Conservation (phyloP, 2,113 vertebrate genomes). For the Acrocephalus kingi region DNA sequence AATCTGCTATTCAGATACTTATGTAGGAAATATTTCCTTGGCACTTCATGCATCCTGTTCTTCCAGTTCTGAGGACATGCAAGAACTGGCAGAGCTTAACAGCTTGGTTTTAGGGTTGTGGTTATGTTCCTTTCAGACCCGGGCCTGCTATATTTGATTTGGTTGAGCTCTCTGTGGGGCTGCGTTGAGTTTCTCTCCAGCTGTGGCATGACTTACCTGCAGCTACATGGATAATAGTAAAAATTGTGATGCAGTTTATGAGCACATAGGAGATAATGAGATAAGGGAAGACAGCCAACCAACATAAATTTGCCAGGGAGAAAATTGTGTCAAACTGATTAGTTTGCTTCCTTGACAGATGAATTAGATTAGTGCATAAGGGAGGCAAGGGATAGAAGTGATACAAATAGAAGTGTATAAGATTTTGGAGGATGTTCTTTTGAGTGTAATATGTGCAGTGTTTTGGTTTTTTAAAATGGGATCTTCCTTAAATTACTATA, state of each 20-base stretch:
- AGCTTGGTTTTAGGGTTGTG: not conserved
- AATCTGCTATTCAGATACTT: not conserved
- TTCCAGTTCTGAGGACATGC: not conserved
- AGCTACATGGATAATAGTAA: not conserved
- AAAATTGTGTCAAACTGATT: not conserved
- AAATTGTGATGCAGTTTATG: not conserved
- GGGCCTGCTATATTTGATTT: not conserved
- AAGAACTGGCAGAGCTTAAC: constrained; percentile 14
- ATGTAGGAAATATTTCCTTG: not conserved
- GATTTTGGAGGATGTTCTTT: not conserved
- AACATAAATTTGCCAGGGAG: not conserved
- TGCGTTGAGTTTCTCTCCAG: not conserved
- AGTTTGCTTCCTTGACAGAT: not conserved
- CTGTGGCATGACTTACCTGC: not conserved
- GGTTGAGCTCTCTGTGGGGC: rapidly evolving
- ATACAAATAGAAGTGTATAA: not conserved
- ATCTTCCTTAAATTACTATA: not conserved
- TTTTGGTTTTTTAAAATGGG: not conserved
- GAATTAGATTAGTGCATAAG: not conserved
- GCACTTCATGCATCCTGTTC: not conserved
- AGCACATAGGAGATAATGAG: not conserved
- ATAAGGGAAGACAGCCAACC: not conserved
- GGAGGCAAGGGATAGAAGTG: not conserved
- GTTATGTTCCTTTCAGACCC: not conserved
- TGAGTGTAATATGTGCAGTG: not conserved